Evolutionary conservation across 2,888 invertebrate species (phyloP), one percentile per base, ranked within the genome.

Genomic region (Apotomis betuletana): DNA sequence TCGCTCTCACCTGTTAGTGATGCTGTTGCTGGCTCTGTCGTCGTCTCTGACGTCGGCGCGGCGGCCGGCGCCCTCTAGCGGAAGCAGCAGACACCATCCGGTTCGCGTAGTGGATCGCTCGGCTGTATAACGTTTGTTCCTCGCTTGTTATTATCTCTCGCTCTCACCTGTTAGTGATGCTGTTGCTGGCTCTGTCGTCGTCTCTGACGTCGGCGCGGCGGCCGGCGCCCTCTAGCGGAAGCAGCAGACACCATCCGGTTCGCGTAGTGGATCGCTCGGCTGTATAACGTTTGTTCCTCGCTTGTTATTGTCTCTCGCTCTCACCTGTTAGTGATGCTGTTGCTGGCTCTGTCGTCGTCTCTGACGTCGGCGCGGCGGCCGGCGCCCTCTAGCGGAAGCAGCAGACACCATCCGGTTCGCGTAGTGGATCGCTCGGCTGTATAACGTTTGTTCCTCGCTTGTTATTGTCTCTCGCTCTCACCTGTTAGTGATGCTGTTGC

Each of bases 361-460:
- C 86, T 87, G 9, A 89, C 90, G 80, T 97, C 96, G 59, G 96
- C 95, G 57, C 96, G 94, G 78, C 96, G 94, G 3, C 95, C 96
- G 9, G 95, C 96, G 74, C 96, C 96, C 90, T 99, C 99, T 69
- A 99, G 94, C 64, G 99, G 99, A 80, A 99, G 96, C 46, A 98
- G 92, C 74, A 99, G 92, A 86, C 12, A 99, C 98, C 97, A 99
- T 99, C 67, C 99, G 94, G 90, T 99, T 99, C 36, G 98, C 98
- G 91, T 98, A 99, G 91, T 99, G 99, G 80, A 99, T 98, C 8
- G 99, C n/a, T 88, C 99, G 99, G 85, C 98, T 98, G 92, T 98
- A 99, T 77, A 99, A 94, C 0, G 98, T 99, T 0, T 98, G 98
- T 87, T 99, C 99, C 88, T 99, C 99, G 80, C 97, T 98, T 59